Evolutionary conservation across 2,888 invertebrate genomes (phyloP), one percentile per base, ranked within the genome.

Genomic region (Melanargia galathea): DNA sequence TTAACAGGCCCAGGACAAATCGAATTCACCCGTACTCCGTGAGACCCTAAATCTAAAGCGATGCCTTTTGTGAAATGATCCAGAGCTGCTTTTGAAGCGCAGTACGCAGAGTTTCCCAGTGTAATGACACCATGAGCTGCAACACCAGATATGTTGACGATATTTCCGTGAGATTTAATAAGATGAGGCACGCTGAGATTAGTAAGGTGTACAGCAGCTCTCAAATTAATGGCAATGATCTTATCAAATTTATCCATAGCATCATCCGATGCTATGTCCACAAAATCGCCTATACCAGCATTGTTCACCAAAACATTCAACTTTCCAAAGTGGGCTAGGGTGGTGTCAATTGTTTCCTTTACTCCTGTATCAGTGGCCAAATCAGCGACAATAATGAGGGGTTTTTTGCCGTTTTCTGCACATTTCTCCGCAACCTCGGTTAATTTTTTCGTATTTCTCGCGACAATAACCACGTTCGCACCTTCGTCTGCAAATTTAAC

Each of bases 61-160:
- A 93, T 83, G 74, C 94, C 94, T 68, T 93, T 86, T 0, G 96
- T 95, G 68, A 96, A 92, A 75, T 95, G 95, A 81, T 96, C 95
- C 18, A 96, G 74, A 2, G 95, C 74, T 8, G 73, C 75, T 63
- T 76, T 76, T 16, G 62, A 65, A 11, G 59, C 5, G 68, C 65
- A 10, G 66, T 62, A 48, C 60, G 62, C 57, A 72, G 73, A 11
- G 63, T 63, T 38, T 22, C 61, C 40, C 18, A 33, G 52, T 30
- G 16, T 11, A 22, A 60, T 5, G 1, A 55, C 8, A n/a, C 54
- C 56, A 6, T 65, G 63, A 60, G 69, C 68, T n/a, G 35, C 65
- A 8, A 72, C 52, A 49, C 74, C 72, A 0, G 74, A 73, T 33
- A 74, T 71, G 43, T 78, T 79, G 0, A 79, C 61, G 4, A 79